Base-by-base conservation (phyloP, 2,113 vertebrate genomes). In the Bos javanicus region DNA sequence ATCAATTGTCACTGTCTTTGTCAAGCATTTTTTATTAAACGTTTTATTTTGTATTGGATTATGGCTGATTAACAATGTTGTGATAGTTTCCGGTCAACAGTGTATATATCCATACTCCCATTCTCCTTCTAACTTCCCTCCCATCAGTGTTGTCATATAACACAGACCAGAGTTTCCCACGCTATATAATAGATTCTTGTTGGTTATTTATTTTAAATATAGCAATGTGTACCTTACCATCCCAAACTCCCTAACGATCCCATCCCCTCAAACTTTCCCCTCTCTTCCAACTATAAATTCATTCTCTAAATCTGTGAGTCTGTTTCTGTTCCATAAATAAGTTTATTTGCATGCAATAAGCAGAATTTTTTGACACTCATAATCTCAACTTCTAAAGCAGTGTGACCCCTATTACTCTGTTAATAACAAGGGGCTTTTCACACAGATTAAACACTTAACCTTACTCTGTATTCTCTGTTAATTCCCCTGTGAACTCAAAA, bases 401-500 rank as follows among this genome's bases (percentile, higher is more conserved):
- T 26, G 48, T 3, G 93, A 28, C 16, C 36, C 14, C 21, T 78
- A 39, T n/a, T 86, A 25, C 25, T 67, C 14, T 39, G 17, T 8
- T 84, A 88, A 48, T 25, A 93, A 12, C 15, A 91, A 92, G 54
- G 46, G 2, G 1, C 5, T 62, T 95, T 97, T 81, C 52, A 94
- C 21, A 46, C 2, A 36, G 28, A 71, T 8, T 5, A 62, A 84
- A 64, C 12, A 19, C 30, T 87, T 96, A 71, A 80, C 94, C n/a
- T 81, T n/a, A 71, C 3, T 2, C 23, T 48, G 19, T 10, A 30
- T 78, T 50, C 81, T 19, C 17, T 91, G 7, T 81, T 91, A 84
- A 97, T 54, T 95, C 28, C 91, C 48, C 43, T 80, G 12, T 83
- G 71, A 96, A 50, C 80, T 87, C 67, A 91, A 46, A 96, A 91